These are phyloP conservation scores for Dexiosoma caninum DNA, from an alignment of 2,888 invertebrate species.

Conservation along the genomic window DNA sequence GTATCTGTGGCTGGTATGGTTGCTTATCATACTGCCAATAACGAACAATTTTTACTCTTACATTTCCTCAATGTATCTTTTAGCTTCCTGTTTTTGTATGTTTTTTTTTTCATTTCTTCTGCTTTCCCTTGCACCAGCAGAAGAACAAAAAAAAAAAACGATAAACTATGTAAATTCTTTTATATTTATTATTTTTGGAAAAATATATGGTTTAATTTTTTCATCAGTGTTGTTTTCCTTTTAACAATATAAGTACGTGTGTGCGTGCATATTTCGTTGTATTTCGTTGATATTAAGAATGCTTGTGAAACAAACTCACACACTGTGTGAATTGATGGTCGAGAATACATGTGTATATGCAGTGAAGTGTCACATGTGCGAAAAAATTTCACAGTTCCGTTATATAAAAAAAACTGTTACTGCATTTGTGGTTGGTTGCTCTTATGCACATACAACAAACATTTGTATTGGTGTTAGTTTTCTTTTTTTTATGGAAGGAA, in stretches of 20 bases:
- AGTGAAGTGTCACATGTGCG: not conserved
- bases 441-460: not conserved
- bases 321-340: no score
- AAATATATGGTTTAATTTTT: not conserved
- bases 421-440: no score
- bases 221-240: not conserved
- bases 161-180: not conserved
- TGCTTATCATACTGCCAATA: conserved; percentile 3
- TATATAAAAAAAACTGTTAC: no score
- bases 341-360: not conserved
- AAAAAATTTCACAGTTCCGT: not conserved
- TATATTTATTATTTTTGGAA: not conserved
- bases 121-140: no score
- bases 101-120: not conserved
- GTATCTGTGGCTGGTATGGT: not conserved
- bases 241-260: not conserved
- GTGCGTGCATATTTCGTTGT: not conserved
- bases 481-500: not conserved
- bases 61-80: not conserved
- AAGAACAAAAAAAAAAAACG: not conserved
- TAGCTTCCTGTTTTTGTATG: not conserved
- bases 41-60: not conserved
- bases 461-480: not conserved
- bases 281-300: not conserved
- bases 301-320: not conserved